Conservation (phyloP, 2,888 invertebrate genomes). For the Laspeyria flexula region DNA sequence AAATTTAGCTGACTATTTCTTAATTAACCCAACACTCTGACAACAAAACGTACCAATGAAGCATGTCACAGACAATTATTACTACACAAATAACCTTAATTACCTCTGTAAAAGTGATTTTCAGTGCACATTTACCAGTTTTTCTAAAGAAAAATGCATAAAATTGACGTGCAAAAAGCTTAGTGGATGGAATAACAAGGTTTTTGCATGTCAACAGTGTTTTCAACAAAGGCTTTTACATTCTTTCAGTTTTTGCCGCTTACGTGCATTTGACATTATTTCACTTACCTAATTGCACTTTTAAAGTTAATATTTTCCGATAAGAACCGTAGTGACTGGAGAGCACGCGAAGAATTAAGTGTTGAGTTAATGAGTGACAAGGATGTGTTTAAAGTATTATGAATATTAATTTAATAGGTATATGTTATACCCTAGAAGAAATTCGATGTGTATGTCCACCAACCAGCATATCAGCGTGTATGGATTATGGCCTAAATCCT, state of each 20-base stretch:
- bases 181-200: slow-evolving; percentile 25
- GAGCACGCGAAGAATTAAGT: slow-evolving; percentile 2
- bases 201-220: slow-evolving; percentile 53
- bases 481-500: no score
- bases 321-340: slow-evolving; percentile 19
- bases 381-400: background rate
- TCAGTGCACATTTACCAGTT: slow-evolving; percentile 13
- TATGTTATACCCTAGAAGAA: no score
- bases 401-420: background rate
- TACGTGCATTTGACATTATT: slow-evolving; percentile 38
- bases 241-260: slow-evolving; percentile 29
- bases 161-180: slow-evolving; percentile 34
- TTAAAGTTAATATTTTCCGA: slow-evolving; percentile 32
- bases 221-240: slow-evolving; percentile 48
- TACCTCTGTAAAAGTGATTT: slow-evolving; percentile 42
- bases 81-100: slow-evolving; percentile 26
- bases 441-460: no score
- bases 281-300: slow-evolving; percentile 39
- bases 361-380: background rate
- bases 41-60: slow-evolving; percentile 25
- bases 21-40: background rate
- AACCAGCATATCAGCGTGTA: no score
- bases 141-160: slow-evolving; percentile 20
- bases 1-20: no score
- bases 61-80: slow-evolving; percentile 24